Percentiles rank a stretch among this genome's conserved stretches.
phyloP scores from a whole-genome alignment of 2,113 vertebrate species.

The Platycercus adscitus region DNA sequence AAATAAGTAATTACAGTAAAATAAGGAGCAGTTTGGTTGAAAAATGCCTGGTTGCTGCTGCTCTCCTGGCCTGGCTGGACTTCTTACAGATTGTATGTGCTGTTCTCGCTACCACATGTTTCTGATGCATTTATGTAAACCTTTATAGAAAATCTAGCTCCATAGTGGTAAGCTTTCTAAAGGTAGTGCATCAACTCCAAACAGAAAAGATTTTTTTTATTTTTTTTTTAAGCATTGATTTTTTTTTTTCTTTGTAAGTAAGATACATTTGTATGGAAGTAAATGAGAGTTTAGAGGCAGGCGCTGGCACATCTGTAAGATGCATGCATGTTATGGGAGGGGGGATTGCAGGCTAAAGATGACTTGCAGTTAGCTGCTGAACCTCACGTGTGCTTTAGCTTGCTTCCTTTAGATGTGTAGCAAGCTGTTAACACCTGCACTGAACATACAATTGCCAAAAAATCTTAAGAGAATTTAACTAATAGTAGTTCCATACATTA shows the following conservation, averaged over 20 bases:
- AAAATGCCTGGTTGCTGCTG: background rate
- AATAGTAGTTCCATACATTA: background rate
- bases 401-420: background rate
- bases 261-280: background rate
- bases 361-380: background rate
- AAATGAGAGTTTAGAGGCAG: background rate
- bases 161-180: background rate
- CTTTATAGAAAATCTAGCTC: background rate
- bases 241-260: background rate
- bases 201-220: background rate
- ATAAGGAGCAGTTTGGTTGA: background rate
- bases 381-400: background rate
- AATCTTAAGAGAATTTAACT: background rate
- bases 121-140: fast-evolving
- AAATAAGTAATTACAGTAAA: background rate
- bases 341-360: background rate
- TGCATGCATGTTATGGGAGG: fast-evolving
- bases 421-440: background rate
- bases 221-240: background rate
- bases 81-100: background rate
- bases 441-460: background rate
- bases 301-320: background rate
- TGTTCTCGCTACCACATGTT: background rate
- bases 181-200: background rate
- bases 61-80: background rate